Conservation (phyloP, 2,113 vertebrate species). For the Prochilodus magdalenae region DNA sequence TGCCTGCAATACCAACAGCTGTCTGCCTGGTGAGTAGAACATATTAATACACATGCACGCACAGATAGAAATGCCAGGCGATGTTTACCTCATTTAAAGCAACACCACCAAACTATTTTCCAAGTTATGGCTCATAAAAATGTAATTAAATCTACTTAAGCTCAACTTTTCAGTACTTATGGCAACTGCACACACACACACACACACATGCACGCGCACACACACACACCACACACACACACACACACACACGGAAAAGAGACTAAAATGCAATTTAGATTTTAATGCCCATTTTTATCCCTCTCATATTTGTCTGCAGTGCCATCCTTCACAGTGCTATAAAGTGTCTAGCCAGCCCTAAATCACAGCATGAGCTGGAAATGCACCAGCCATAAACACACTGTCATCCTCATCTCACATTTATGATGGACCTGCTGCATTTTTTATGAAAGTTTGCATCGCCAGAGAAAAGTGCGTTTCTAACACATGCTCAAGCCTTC, state of each 20-base stretch:
- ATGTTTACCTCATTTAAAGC: background rate
- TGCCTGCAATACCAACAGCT: slow-evolving; percentile 80
- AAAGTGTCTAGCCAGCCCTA: background rate
- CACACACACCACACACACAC: background rate
- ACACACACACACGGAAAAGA: background rate
- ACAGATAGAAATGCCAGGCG: background rate
- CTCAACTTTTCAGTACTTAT: background rate
- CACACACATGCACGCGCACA: background rate
- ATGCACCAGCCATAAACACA: background rate
- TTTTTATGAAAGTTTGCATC: slow-evolving; percentile 25
- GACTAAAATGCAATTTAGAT: background rate
- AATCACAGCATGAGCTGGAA: background rate
- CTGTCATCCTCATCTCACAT: background rate
- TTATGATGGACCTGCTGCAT: background rate
- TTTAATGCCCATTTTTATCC: background rate
- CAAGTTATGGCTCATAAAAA: background rate
- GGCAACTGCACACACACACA: background rate
- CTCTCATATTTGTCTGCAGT: background rate
- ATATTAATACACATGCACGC: slow-evolving; percentile 27
- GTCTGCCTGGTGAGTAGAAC: slow-evolving; percentile 74
- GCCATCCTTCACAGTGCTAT: background rate
- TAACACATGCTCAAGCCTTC: background rate
- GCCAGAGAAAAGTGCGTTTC: slow-evolving; percentile 7
- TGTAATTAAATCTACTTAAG: background rate
- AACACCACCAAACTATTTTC: background rate